Percentiles rank a stretch among this genome's conserved stretches.
phyloP scores from a whole-genome alignment of 2,113 vertebrate species.

The Daboia siamensis region DNA sequence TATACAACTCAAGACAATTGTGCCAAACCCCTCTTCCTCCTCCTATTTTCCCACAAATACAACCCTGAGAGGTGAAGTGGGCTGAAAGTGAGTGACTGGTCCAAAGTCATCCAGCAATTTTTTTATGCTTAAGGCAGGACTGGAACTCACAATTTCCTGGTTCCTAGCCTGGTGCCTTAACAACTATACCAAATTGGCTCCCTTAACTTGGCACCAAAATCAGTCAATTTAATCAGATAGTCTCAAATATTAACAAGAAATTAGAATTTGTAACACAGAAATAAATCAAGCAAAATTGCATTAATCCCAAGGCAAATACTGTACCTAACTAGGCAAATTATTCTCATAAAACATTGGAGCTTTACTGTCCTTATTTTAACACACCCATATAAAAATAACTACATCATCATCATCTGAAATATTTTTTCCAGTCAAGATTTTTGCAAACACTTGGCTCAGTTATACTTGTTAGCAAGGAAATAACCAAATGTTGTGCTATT shows the following conservation, averaged over 20 bases:
- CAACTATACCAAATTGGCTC: not conserved
- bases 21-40: not conserved
- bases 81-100: not conserved
- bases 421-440: not conserved
- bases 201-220: not conserved
- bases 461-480: conserved; percentile 26
- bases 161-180: not conserved
- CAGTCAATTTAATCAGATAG: not conserved
- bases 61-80: not conserved
- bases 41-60: not conserved
- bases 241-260: conserved; percentile 9
- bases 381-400: conserved; percentile 15
- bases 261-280: not conserved
- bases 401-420: not conserved
- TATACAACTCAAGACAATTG: not conserved
- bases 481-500: not conserved
- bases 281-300: not conserved
- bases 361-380: not conserved
- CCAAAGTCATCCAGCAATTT: not conserved
- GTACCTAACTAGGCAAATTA: not conserved
- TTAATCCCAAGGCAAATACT: not conserved
- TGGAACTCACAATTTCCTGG: not conserved
- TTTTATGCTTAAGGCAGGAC: not conserved
- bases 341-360: not conserved
- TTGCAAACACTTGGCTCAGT: not conserved